phyloP scores from a whole-genome alignment of 2,797 vertebrate genomes.

The Halcyon badia region DNA sequence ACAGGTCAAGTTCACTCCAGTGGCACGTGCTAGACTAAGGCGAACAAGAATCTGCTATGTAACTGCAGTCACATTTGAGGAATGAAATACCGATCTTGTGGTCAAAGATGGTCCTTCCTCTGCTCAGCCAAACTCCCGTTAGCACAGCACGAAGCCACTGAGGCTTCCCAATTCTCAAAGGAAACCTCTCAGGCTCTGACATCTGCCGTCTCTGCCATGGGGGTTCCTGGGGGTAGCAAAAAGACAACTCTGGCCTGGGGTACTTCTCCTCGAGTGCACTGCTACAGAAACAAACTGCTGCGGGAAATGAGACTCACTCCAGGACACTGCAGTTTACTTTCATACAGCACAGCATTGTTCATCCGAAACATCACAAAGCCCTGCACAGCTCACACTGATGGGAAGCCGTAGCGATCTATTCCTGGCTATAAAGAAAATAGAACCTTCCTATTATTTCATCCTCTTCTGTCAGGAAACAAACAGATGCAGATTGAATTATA shows the following conservation, averaged over 20 bases:
- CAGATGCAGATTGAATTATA: neutral
- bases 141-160: accelerated
- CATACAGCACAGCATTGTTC: neutral
- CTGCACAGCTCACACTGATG: neutral
- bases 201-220: neutral
- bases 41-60: neutral
- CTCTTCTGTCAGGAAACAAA: constrained; percentile 7
- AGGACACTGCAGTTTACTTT: neutral
- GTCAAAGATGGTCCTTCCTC: neutral
- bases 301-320: neutral
- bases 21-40: accelerated
- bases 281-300: neutral
- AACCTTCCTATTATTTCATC: neutral
- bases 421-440: neutral
- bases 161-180: neutral
- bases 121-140: accelerated
- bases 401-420: neutral
- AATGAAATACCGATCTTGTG: neutral
- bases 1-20: neutral
- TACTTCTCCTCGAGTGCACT: neutral
- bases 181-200: neutral
- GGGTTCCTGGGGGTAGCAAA: neutral
- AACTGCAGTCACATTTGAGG: neutral
- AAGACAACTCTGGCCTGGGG: neutral
- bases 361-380: neutral